Base-by-base conservation (phyloP, 2,888 invertebrate species). In the Ichneumoninae sp. region DNA sequence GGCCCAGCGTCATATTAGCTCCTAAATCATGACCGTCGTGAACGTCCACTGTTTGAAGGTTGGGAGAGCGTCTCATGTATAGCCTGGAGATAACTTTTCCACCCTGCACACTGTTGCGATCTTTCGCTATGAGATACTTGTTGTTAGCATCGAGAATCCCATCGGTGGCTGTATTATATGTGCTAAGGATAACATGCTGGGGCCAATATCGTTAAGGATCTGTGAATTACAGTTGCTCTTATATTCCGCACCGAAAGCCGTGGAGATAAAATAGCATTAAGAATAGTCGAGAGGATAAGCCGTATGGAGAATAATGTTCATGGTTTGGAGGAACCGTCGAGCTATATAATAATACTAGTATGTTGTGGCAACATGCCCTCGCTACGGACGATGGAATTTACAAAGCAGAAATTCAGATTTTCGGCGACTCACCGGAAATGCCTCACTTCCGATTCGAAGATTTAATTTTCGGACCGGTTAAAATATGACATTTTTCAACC, bases 1-100 rank as follows among this genome's bases (percentile, higher is more conserved):
- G 13, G 22, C 57, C 40, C 40, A 22, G 22, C 50, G 57, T 36
- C 44, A 57, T 72, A 57, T 72, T 57, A 16, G 40, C 72, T 72
- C 40, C 22, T 57, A 57, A 72, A 26, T 57, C 72, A 72, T 5
- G 57, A 26, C 10, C 22, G 22, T 22, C 26, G 57, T 26, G 26
- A 1, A 22, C 57, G 57, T 2, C 22, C 10, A 57, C 57, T 22
- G 26, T 22, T 57, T 10, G 26, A 26, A 57, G 57, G 26, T 57
- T 8, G 57, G 26, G 26, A 22, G 26, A 26, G 57, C 22, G 57
- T 57, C 13, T 13, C 57, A 26, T 57, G 26, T 26, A 16, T 5
- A 47, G 16, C 5, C 54, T 19, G 13, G 57, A 0, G 26, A 72
- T 60, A 26, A 22, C 54, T 3, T 72, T 26, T 57, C 10, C 5